These are phyloP conservation scores for Hyles lineata DNA, from an alignment of 2,888 invertebrate genomes.

Conservation along the genomic window DNA sequence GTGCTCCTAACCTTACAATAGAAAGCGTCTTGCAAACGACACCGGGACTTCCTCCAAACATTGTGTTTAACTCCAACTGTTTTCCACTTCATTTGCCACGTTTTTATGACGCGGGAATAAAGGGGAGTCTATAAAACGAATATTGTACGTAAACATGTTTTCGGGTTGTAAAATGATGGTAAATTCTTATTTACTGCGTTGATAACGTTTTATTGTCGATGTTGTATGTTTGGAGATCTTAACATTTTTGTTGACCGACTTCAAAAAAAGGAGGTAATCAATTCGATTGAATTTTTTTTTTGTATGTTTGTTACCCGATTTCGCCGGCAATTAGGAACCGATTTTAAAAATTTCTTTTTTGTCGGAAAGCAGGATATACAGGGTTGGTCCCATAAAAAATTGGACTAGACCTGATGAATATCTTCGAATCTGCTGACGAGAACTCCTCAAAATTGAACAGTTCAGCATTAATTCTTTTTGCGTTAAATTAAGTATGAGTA, in stretches of 20 bases:
- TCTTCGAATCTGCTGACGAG: too few species aligned
- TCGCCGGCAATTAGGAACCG: too few species aligned
- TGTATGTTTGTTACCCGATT: too few species aligned
- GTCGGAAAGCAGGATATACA: too few species aligned
- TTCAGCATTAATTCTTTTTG: too few species aligned
- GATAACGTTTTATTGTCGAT: slow-evolving; percentile 18
- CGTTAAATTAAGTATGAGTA: too few species aligned
- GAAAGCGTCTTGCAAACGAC: slow-evolving; percentile 55
- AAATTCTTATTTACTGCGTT: slow-evolving; percentile 27
- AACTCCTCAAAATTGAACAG: too few species aligned
- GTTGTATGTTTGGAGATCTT: not conserved
- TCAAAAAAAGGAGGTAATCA: too few species aligned
- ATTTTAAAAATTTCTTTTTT: too few species aligned
- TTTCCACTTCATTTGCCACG: slow-evolving; percentile 50
- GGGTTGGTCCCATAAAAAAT: too few species aligned
- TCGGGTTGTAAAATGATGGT: slow-evolving; percentile 30
- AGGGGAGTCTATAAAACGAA: slow-evolving; percentile 31
- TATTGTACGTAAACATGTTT: slow-evolving; percentile 30
- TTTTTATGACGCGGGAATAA: slow-evolving; percentile 36
- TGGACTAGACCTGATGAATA: too few species aligned
- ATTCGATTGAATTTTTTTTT: too few species aligned
- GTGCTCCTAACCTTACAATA: slow-evolving; percentile 10
- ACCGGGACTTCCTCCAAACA: slow-evolving; percentile 45
- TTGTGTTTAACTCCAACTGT: slow-evolving; percentile 51
- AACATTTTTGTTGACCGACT: not conserved